These are phyloP conservation scores for Cacatua alba DNA, from an alignment of 2,113 vertebrate species.

Conservation along the genomic window DNA sequence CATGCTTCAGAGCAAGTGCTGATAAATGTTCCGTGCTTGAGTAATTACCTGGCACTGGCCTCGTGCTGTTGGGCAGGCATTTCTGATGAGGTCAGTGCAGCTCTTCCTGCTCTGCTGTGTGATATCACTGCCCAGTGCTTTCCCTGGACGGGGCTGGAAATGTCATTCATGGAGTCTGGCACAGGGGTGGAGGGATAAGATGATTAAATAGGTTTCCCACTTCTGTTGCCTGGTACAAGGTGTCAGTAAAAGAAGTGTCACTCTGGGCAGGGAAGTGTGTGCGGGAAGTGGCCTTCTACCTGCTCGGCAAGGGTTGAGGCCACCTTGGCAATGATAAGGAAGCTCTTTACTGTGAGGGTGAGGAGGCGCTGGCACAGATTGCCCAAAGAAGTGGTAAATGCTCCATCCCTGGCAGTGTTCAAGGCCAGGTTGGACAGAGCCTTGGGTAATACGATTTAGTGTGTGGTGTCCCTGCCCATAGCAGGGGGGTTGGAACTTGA, in stretches of 20 bases:
- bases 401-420: not conserved
- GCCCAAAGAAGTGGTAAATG: not conserved
- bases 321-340: not conserved
- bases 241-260: not conserved
- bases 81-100: constrained; percentile 38
- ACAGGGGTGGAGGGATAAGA: not conserved
- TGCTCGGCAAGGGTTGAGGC: not conserved
- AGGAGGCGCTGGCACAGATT: not conserved
- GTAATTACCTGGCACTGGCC: constrained; percentile 44
- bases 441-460: not conserved
- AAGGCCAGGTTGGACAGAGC: not conserved
- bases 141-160: not conserved
- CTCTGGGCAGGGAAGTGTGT: not conserved
- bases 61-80: not conserved
- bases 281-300: not conserved
- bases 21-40: constrained; percentile 58
- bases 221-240: not conserved
- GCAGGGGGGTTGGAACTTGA: not conserved
- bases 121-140: not conserved
- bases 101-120: not conserved
- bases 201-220: not conserved
- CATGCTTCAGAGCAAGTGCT: constrained; percentile 9
- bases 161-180: not conserved
- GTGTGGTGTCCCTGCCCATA: not conserved
- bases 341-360: not conserved